Conservation (phyloP, 1,140 invertebrate species). For the Neuroterus valhalla region DNA sequence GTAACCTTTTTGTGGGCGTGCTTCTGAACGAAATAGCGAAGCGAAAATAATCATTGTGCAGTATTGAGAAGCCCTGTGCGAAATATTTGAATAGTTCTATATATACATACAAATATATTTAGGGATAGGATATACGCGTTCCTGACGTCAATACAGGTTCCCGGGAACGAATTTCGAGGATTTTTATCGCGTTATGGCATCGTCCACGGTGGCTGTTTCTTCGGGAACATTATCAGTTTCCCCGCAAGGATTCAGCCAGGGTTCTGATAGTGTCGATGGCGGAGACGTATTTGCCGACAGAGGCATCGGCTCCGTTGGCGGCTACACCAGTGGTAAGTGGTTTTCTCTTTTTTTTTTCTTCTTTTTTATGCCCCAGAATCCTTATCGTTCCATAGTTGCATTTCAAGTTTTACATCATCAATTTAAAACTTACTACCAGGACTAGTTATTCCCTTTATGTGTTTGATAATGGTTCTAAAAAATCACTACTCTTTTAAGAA, state of each 20-base stretch:
- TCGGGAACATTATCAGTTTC: constrained; percentile 51
- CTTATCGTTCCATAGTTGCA: too few relatives aligned
- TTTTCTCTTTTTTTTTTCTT: background rate
- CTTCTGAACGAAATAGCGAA: background rate
- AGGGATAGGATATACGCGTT: background rate
- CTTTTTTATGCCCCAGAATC: background rate
- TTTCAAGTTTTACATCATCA: too few relatives aligned
- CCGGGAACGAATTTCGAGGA: background rate
- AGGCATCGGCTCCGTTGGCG: constrained; percentile 31
- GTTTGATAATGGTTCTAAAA: too few relatives aligned
- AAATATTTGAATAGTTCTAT: constrained; percentile 7
- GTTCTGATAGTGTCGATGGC: constrained; percentile 50
- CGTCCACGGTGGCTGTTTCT: constrained; percentile 55
- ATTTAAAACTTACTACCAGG: too few relatives aligned
- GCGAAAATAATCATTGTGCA: background rate
- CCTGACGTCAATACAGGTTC: background rate
- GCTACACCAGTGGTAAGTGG: constrained; percentile 37
- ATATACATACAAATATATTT: constrained; percentile 17
- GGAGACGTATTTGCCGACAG: constrained; percentile 49
- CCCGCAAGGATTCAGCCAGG: constrained; percentile 32
- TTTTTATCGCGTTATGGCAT: constrained; percentile 48
- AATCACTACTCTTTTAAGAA: too few relatives aligned
- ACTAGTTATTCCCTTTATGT: too few relatives aligned
- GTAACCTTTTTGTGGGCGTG: background rate
- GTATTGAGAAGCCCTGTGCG: background rate